Conservation (phyloP, 2,888 invertebrate species). For the Junonia oenone region DNA sequence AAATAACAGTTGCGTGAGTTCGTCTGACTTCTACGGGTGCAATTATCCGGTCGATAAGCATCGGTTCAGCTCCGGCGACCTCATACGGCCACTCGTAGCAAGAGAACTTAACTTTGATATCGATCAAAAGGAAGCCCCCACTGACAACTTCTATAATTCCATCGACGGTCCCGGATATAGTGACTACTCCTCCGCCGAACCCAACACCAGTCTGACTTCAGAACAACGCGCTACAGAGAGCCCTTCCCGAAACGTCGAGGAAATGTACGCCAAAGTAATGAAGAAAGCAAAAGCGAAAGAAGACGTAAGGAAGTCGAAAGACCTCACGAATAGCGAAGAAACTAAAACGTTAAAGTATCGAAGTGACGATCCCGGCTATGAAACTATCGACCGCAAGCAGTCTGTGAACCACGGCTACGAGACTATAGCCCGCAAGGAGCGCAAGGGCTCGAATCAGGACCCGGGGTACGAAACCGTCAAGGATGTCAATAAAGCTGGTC, state of each 20-base stretch:
- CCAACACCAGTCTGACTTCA: conserved; percentile 48
- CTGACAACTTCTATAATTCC: conserved; percentile 65
- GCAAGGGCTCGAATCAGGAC: conserved; percentile 70
- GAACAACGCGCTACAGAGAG: conserved; percentile 73
- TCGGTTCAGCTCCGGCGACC: conserved; percentile 70
- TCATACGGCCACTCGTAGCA: conserved; percentile 68
- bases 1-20: conserved; percentile 75
- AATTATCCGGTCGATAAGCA: conserved; percentile 76
- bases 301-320: conserved; percentile 52
- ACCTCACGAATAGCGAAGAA: conserved; percentile 43
- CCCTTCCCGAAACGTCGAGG: conserved; percentile 87
- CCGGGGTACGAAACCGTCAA: conserved; percentile 83
- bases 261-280: conserved; percentile 93
- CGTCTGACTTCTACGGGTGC: conserved; percentile 76
- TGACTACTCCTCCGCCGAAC: conserved; percentile 56
- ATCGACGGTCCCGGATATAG: conserved; percentile 58
- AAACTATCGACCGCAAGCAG: conserved; percentile 71
- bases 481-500: conserved; percentile 52
- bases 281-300: conserved; percentile 82
- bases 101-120: conserved; percentile 67
- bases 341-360: conserved; percentile 48
- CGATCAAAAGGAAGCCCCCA: conserved; percentile 49
- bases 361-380: conserved; percentile 72
- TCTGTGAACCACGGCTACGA: conserved; percentile 80
- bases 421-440: conserved; percentile 71